Percentiles rank a stretch among this genome's conserved stretches.
These are phyloP conservation scores for Phrynocephalus forsythii DNA, from an alignment of 2,797 vertebrate species.

Conservation along the genomic window DNA sequence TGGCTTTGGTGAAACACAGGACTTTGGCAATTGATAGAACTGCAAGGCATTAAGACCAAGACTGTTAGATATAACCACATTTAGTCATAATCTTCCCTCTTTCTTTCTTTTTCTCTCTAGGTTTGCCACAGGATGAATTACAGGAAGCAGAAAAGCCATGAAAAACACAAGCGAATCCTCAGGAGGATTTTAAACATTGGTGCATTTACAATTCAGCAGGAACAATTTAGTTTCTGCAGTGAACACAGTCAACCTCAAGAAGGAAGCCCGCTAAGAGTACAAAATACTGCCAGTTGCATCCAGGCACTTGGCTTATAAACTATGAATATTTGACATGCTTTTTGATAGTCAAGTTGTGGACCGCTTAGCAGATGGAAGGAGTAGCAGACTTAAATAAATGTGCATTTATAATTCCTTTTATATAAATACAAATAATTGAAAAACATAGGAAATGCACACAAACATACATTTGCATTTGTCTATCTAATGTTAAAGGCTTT, in stretches of 20 bases:
- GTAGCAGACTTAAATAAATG: constrained; percentile 43
- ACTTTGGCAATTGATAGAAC: constrained; percentile 39
- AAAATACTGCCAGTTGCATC: constrained; percentile 31
- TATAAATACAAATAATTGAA: constrained; percentile 62
- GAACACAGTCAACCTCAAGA: constrained; percentile 48
- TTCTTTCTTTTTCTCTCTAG: constrained; percentile 62
- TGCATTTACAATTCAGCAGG: constrained; percentile 50
- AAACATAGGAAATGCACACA: constrained; percentile 56
- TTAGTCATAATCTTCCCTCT: constrained; percentile 47
- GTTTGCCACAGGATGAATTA: constrained; percentile 60
- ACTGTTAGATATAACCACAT: constrained; percentile 35
- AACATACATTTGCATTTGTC: constrained; percentile 56
- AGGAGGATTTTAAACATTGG: constrained; percentile 42
- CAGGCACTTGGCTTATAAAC: constrained; percentile 35
- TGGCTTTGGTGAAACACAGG: constrained; percentile 48
- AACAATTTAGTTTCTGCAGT: constrained; percentile 33
- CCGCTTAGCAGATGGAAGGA: constrained; percentile 30
- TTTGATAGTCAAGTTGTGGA: constrained; percentile 41
- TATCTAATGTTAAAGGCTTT: constrained; percentile 50
- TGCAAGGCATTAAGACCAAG: neutral
- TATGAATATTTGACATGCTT: constrained; percentile 25
- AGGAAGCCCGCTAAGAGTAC: constrained; percentile 35
- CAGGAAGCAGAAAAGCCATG: constrained; percentile 62
- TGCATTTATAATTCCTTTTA: constrained; percentile 31
- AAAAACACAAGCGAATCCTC: constrained; percentile 47